A percentile compares a stretch with the other conserved stretches of the same genome.
Evolutionary conservation across 2,113 vertebrate species (phyloP).

Genomic region (Ammospiza caudacuta): DNA sequence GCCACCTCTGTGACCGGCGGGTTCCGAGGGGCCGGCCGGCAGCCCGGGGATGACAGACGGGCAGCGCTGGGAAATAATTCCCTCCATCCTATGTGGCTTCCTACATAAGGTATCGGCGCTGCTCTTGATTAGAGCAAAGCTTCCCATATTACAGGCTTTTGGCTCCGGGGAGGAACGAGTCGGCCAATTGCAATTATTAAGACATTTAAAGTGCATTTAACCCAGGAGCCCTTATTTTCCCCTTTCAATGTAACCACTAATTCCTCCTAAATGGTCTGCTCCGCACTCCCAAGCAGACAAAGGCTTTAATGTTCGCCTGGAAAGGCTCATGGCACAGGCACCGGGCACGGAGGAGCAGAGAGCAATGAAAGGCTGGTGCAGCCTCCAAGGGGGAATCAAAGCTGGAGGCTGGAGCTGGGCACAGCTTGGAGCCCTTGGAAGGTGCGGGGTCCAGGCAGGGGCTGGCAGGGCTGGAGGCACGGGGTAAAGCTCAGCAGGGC

Average conservation of each 20-base stretch:
- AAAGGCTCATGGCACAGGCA: conserved; percentile 11
- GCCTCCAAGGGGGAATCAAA: neutral
- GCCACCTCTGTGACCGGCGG: rapidly evolving
- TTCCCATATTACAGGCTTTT: conserved; percentile 68
- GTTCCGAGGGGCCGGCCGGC: neutral
- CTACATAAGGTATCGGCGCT: conserved; percentile 58
- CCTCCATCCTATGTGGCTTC: conserved; percentile 58
- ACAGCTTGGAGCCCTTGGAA: rapidly evolving
- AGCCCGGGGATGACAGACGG: neutral
- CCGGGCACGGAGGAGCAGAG: neutral
- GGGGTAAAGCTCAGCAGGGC: neutral
- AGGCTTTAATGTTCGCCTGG: conserved; percentile 54
- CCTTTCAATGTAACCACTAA: conserved; percentile 61
- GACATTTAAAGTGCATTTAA: conserved; percentile 72
- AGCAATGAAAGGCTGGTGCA: conserved; percentile 1
- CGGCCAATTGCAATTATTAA: conserved; percentile 72
- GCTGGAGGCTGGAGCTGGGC: neutral
- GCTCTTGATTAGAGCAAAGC: conserved; percentile 63
- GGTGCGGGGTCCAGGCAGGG: neutral
- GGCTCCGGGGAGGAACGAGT: conserved; percentile 60
- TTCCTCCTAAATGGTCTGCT: conserved; percentile 49
- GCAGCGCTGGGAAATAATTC: conserved; percentile 20
- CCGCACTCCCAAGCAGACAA: conserved; percentile 32
- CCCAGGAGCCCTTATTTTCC: conserved; percentile 59
- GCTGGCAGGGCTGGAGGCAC: neutral